Base-by-base conservation (phyloP, 2,113 vertebrate species). In the Chrysemys picta region DNA sequence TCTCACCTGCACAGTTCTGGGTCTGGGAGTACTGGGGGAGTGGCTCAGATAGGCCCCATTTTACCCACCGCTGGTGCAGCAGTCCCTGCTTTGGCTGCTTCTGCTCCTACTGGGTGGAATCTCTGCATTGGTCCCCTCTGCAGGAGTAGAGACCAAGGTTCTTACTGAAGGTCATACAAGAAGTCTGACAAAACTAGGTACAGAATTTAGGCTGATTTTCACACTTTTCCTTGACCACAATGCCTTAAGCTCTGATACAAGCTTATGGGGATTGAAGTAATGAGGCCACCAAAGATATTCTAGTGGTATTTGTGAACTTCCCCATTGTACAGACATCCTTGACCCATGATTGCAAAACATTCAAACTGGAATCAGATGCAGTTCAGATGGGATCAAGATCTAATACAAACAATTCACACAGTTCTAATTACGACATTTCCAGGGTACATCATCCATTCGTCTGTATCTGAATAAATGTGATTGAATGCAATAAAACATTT, bases 261-360 rank as follows among this genome's bases (percentile, higher is more conserved):
- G 25, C 9, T 85, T 52, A 3, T 35, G 69, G 31, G 35, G 69
- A 49, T 78, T 6, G 35, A 72, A 93, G 91, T 45, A 89, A 13
- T 72, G 81, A 91, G 52, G 35, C 10, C 75, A 62, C 84, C 17
- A 89, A 88, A 93, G 31, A 87, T 47, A 91, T 83, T 45, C 89
- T 87, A 86, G 38, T 49, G 84, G 89, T 49, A 90, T 89, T 85
- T 94, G 49, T 53, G 42, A 84, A 94, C 80, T 72, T 96, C 45
- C 87, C 13, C 87, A 42, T 57, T 93, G 19, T 35, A 93, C 54
- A 87, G 96, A 89, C 82, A 95, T 25, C 50, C 9, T 1, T 53
- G 27, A 47, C 21, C 47, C 50, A 80, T 78, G 62, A 19, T 24
- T 86, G 11, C 14, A 76, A 38, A 12, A 91, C n/a, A 31, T 76